Base-by-base conservation (phyloP, 2,888 invertebrate genomes). In the Uropetala carovei region DNA sequence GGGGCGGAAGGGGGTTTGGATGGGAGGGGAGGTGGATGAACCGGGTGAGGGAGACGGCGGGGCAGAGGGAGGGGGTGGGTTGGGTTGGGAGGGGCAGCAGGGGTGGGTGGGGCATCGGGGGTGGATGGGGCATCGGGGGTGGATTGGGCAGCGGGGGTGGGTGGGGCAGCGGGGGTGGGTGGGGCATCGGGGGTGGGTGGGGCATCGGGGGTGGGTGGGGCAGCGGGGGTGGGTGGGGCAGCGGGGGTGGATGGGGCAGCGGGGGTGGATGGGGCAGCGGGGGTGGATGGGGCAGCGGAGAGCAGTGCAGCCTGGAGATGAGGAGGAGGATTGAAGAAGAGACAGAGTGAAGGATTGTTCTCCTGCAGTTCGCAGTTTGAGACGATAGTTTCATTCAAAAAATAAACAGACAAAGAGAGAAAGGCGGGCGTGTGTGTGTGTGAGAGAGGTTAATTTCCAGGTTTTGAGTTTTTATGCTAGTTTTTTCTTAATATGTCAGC, bases 1-100 rank as follows among this genome's bases (percentile, higher is more conserved):
- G 58, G 84, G 81, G 82, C 91, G 83, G 75, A 60, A 83, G 60
- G 85, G 75, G 91, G 93, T 92, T 93, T 93, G 93, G 92, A 91
- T 93, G 92, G 92, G 89, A 92, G 92, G 92, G 92, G 92, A 92
- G 81, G 64, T 85, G 60, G 68, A 58, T 75, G 58, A 14, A 16
- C 22, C 18, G 86, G 84, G 43, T 43, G 43, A 43, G 43, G 43
- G 43, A 43, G 43, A 43, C 5, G 43, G 43, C 43, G 18, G n/a
- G 82, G 30, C 11, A 5, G 82, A 82, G 10, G 75, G 68, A 81
- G 85, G 81, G 92, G 64, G 85, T 57, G 60, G 86, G 57, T n/a
- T n/a, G n/a, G 93, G 92, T 91, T 93, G 92, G 92, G 89, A 92
- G 92, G 92, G 92, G 92, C 92, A 75, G 64, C 64, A 27, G 68